Percentiles rank a stretch among this genome's conserved stretches.
Conservation (phyloP, 2,113 vertebrate genomes). For the Scatophagus argus region DNA sequence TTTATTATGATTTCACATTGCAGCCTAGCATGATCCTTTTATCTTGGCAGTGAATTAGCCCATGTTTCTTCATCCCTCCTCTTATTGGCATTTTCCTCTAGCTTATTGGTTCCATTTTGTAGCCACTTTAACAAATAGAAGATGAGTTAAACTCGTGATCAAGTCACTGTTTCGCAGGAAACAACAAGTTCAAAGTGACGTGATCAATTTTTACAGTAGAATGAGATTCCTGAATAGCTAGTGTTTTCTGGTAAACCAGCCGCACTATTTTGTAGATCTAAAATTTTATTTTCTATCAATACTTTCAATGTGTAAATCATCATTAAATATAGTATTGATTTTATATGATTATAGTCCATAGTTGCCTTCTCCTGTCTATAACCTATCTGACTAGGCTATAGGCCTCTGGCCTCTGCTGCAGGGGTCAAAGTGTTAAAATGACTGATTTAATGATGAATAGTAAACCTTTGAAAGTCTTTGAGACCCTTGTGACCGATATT, state of each 20-base stretch:
- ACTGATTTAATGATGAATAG: slow-evolving; percentile 13
- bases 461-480: slow-evolving; percentile 26
- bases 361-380: neutral
- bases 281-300: slow-evolving; percentile 17
- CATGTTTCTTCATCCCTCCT: neutral
- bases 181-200: slow-evolving; percentile 10
- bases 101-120: slow-evolving; percentile 41
- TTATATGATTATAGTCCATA: slow-evolving; percentile 26
- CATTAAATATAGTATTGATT: slow-evolving; percentile 39
- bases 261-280: slow-evolving; percentile 5
- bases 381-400: neutral
- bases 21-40: neutral
- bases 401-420: slow-evolving; percentile 12
- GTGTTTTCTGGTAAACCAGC: slow-evolving; percentile 25
- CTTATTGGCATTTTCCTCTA: slow-evolving; percentile 10
- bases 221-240: neutral
- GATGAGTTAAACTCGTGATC: slow-evolving; percentile 6
- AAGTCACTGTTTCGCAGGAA: neutral
- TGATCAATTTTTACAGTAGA: neutral
- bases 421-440: neutral
- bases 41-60: neutral
- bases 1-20: neutral
- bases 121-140: slow-evolving; percentile 31
- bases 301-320: neutral
- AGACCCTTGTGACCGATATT: slow-evolving; percentile 17